These are phyloP conservation scores for Drosophila saltans DNA, from an alignment of 1,140 invertebrate genomes.

Conservation along the genomic window DNA sequence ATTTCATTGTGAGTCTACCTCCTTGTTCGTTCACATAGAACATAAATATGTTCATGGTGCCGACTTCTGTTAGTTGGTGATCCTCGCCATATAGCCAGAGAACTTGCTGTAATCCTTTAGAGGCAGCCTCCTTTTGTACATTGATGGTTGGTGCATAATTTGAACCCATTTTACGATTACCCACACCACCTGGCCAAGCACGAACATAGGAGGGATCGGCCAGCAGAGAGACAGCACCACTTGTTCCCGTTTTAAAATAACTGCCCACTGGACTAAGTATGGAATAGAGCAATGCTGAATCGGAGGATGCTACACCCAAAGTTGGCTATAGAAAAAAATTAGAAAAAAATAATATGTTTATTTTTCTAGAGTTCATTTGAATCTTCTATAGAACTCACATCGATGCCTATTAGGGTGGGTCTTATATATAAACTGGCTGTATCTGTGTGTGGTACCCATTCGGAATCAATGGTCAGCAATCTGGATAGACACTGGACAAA, in stretches of 20 bases:
- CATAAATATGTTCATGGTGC: constrained; percentile 99
- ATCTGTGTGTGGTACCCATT: constrained; percentile 97
- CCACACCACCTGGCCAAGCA: constrained; percentile 98
- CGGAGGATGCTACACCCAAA: constrained; percentile 93
- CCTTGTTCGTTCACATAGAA: constrained; percentile 94
- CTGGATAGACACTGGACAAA: constrained; percentile 94
- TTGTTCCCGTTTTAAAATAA: constrained; percentile 90
- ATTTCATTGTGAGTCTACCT: constrained; percentile 86
- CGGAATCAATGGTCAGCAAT: constrained; percentile 95
- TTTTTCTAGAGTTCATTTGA: too few relatives aligned
- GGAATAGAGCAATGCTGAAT: constrained; percentile 94
- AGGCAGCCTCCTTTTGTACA: constrained; percentile 91
- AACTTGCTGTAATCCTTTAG: constrained; percentile 95
- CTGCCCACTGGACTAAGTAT: constrained; percentile 96
- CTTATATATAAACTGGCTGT: constrained; percentile 96
- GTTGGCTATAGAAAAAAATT: constrained; percentile 87
- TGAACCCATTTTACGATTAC: constrained; percentile 97
- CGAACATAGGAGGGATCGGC: constrained; percentile 85
- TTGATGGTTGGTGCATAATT: constrained; percentile 95
- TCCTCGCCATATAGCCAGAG: constrained; percentile 98
- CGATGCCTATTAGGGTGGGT: constrained; percentile 98
- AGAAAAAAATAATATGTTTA: constrained; percentile 4
- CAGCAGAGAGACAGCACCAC: constrained; percentile 88
- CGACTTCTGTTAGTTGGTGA: constrained; percentile 97
- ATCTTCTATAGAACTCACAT: constrained; percentile 87